Conservation (phyloP, 2,888 invertebrate species). For the Periphyllus acericola region DNA sequence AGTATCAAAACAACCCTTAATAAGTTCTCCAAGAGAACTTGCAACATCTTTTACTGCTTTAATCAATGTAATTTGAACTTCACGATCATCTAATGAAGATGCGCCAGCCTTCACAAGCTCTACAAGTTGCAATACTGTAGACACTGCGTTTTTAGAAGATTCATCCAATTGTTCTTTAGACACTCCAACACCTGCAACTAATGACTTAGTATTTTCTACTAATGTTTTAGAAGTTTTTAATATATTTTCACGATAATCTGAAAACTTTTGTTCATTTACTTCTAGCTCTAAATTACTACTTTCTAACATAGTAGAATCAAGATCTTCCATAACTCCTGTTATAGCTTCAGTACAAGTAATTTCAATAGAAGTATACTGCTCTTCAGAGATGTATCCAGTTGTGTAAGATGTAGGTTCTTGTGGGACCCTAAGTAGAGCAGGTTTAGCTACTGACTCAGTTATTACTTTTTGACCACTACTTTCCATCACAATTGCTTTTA, state of each 20-base stretch:
- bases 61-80: constrained; percentile 78
- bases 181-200: constrained; percentile 93
- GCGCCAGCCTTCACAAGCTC: constrained; percentile 98
- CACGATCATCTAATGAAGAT: constrained; percentile 89
- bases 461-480: constrained; percentile 89
- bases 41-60: constrained; percentile 99
- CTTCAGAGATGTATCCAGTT: constrained; percentile 51
- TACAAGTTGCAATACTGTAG: constrained; percentile 94
- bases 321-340: constrained; percentile 94
- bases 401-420: constrained; percentile 76
- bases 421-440: constrained; percentile 88
- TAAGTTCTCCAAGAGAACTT: constrained; percentile 93
- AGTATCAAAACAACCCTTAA: constrained; percentile 92
- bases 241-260: constrained; percentile 95
- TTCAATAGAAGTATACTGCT: constrained; percentile 57
- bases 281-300: constrained; percentile 98
- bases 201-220: constrained; percentile 98
- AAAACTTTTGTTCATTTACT: constrained; percentile 88
- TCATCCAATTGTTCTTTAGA: constrained; percentile 95
- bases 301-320: constrained; percentile 98
- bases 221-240: constrained; percentile 97
- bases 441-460: constrained; percentile 92
- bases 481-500: constrained; percentile 88
- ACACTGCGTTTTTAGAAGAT: constrained; percentile 96
- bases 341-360: constrained; percentile 83